These are phyloP conservation scores for Heliconius melpomene DNA, from an alignment of 1,140 invertebrate species.

Conservation along the genomic window DNA sequence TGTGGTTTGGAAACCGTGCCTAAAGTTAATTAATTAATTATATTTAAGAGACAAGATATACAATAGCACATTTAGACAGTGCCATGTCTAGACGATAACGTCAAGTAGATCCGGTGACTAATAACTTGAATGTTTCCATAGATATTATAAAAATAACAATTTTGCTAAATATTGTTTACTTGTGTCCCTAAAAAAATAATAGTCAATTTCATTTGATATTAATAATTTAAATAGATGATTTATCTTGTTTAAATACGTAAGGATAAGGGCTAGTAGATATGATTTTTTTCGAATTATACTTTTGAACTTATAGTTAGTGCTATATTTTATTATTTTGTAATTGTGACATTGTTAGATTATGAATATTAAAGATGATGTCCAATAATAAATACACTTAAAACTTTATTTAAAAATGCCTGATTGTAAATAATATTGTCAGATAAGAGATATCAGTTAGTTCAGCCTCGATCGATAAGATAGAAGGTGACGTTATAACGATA, in stretches of 20 bases:
- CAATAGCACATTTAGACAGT: constrained; percentile 8
- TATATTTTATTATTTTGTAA: neutral
- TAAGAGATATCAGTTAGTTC: constrained; percentile 27
- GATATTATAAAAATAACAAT: neutral
- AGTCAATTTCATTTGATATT: too few species aligned
- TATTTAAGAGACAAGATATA: constrained; percentile 11
- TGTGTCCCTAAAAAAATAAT: too few species aligned
- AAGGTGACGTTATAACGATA: constrained; percentile 10
- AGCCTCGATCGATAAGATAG: constrained; percentile 23
- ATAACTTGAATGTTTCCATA: neutral
- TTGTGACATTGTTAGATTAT: neutral
- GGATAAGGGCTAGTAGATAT: too few species aligned
- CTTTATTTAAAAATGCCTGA: neutral
- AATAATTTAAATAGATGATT: too few species aligned
- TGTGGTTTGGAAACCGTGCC: constrained; percentile 14
- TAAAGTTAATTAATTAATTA: constrained; percentile 32
- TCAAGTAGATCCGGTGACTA: neutral
- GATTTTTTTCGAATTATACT: too few species aligned
- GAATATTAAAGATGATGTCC: neutral
- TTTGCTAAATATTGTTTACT: too few species aligned
- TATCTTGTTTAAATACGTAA: too few species aligned
- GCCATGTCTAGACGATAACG: neutral
- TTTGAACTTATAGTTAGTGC: too few species aligned
- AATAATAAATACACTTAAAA: neutral
- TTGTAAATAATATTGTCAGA: constrained; percentile 18